Percentiles rank a stretch among this genome's conserved stretches.
These are phyloP conservation scores for Megalops atlanticus DNA, from an alignment of 2,113 vertebrate genomes.

Conservation along the genomic window DNA sequence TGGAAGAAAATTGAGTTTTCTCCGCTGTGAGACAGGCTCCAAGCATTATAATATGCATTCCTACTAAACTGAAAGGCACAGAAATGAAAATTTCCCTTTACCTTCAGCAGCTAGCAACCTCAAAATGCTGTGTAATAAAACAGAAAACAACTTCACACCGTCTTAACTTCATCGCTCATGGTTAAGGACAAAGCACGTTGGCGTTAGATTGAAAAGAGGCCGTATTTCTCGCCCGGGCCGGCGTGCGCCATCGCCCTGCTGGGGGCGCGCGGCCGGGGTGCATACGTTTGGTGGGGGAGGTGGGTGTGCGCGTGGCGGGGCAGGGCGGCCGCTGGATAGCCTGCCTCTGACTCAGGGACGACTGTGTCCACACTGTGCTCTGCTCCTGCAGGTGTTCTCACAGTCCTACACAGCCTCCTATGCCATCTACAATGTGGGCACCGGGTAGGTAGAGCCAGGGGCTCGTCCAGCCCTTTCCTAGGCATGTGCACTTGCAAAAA, in stretches of 20 bases:
- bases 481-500: constrained; percentile 64
- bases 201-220: neutral
- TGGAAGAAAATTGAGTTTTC: neutral
- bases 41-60: neutral
- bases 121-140: neutral
- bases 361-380: constrained; percentile 66
- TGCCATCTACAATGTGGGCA: constrained; percentile 75
- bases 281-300: too few relatives aligned
- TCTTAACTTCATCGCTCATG: too few relatives aligned
- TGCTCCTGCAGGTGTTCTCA: constrained; percentile 76
- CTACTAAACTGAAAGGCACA: neutral
- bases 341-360: constrained; percentile 44
- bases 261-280: neutral
- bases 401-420: constrained; percentile 79
- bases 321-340: constrained; percentile 15
- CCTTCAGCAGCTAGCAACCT: neutral
- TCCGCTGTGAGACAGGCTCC: neutral
- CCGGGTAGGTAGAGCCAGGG: constrained; percentile 73
- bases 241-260: too few relatives aligned
- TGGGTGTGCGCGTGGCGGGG: constrained; percentile 22
- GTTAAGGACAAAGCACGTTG: too few relatives aligned
- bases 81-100: neutral
- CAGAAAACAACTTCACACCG: too few relatives aligned
- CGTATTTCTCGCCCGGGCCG: too few relatives aligned
- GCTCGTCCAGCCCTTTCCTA: constrained; percentile 51